Evolutionary conservation across 2,888 invertebrate species (phyloP).

Genomic region (Hirtodrosophila alboralis): DNA sequence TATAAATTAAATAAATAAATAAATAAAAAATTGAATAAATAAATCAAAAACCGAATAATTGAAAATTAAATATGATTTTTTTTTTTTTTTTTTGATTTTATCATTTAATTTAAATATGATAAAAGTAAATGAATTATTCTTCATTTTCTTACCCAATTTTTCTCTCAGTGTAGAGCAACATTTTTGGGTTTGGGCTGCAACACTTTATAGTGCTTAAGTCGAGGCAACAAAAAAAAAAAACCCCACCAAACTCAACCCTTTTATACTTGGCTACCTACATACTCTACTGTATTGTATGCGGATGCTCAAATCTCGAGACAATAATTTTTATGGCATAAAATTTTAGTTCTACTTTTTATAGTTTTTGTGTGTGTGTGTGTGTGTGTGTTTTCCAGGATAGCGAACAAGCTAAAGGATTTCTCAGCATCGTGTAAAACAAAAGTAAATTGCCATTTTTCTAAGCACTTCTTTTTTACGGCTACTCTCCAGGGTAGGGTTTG

Average conservation of each 20-base stretch:
- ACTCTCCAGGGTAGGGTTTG: slow-evolving; percentile 27
- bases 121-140: too few relatives aligned
- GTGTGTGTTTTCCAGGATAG: too few relatives aligned
- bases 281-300: slow-evolving; percentile 2
- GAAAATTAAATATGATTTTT: too few relatives aligned
- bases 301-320: slow-evolving; percentile 70
- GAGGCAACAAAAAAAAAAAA: too few relatives aligned
- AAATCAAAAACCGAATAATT: too few relatives aligned
- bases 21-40: too few relatives aligned
- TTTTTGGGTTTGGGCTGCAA: slow-evolving; percentile 2
- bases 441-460: slow-evolving; percentile 77
- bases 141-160: too few relatives aligned
- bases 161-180: too few relatives aligned
- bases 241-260: slow-evolving; percentile 17
- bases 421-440: slow-evolving; percentile 58
- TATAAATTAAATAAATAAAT: too few relatives aligned
- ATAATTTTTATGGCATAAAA: slow-evolving; percentile 75
- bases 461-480: slow-evolving; percentile 73
- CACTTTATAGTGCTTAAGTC: slow-evolving; percentile 36
- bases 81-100: too few relatives aligned
- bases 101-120: too few relatives aligned
- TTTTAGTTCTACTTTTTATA: slow-evolving; percentile 68
- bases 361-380: too few relatives aligned
- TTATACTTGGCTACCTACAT: neutral
- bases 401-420: neutral